Percentiles rank a stretch among this genome's conserved stretches.
Evolutionary conservation across 2,113 vertebrate genomes (phyloP).

Genomic region (Tychaedon coryphoeus): DNA sequence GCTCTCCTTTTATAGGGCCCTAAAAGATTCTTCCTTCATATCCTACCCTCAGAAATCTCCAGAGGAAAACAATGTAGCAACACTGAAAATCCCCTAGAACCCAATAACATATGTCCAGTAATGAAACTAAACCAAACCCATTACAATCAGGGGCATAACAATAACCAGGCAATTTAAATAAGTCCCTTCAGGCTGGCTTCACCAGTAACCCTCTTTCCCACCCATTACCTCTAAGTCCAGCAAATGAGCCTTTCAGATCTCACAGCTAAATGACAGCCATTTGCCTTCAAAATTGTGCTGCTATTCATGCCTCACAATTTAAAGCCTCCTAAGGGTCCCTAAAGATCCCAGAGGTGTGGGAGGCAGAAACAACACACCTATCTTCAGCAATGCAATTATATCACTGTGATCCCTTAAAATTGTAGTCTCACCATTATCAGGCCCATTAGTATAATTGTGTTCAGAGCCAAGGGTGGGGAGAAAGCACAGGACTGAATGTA

Average conservation of each 20-base stretch:
- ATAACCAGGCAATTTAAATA: background rate
- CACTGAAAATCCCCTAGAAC: background rate
- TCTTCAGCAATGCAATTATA: constrained; percentile 5
- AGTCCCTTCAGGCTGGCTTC: background rate
- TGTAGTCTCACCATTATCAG: background rate
- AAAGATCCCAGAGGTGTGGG: background rate
- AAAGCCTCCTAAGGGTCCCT: background rate
- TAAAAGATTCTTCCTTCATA: background rate
- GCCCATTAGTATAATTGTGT: background rate
- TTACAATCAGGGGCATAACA: background rate
- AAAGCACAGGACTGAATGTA: background rate
- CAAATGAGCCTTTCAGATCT: background rate
- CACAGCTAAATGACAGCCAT: background rate
- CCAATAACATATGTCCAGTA: background rate
- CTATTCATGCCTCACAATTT: background rate
- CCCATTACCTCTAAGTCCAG: background rate
- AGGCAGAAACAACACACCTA: background rate
- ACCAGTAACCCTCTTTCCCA: background rate
- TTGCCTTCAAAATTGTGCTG: constrained; percentile 10
- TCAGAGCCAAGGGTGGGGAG: background rate
- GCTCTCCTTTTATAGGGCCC: background rate
- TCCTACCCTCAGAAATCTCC: background rate
- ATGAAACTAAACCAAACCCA: background rate
- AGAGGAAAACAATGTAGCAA: background rate
- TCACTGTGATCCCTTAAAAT: background rate